Evolutionary conservation across 2,797 vertebrate species (phyloP).

Genomic region (Neosilurus hyrtlii): DNA sequence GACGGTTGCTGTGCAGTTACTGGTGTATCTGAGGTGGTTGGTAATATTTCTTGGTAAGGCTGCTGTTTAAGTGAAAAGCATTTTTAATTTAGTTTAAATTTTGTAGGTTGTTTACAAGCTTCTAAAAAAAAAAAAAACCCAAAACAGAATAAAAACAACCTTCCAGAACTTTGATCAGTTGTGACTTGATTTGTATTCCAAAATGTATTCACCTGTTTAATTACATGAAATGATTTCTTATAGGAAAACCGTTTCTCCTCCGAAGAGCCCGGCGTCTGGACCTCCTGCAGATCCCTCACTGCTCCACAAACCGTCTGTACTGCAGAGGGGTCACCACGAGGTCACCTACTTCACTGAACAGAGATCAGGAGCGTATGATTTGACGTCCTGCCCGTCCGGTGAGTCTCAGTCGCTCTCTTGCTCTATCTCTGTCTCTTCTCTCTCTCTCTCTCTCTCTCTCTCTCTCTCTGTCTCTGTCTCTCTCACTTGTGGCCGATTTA

Average conservation of each 20-base stretch:
- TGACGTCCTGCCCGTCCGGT: slow-evolving; percentile 83
- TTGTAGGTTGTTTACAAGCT: not conserved
- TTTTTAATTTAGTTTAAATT: not conserved
- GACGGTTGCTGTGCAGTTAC: not conserved
- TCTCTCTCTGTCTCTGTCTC: not conserved
- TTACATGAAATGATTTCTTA: not conserved
- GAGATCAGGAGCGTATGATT: slow-evolving; percentile 77
- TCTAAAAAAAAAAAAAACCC: not conserved
- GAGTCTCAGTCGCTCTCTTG: slow-evolving; percentile 55
- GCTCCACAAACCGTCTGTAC: slow-evolving; percentile 78
- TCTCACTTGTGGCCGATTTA: not conserved
- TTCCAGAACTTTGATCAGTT: not conserved
- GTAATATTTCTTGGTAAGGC: not conserved
- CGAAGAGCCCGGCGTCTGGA: slow-evolving; percentile 75
- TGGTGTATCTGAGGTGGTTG: not conserved
- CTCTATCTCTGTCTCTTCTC: not conserved
- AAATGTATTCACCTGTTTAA: not conserved
- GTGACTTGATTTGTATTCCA: not conserved
- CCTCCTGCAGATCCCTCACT: not conserved
- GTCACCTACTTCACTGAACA: slow-evolving; percentile 85
- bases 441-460: not conserved
- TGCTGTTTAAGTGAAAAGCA: not conserved
- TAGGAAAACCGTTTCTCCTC: slow-evolving; percentile 83
- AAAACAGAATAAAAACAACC: not conserved
- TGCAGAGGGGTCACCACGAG: slow-evolving; percentile 75